phyloP scores from a whole-genome alignment of 1,140 invertebrate genomes.

The Linepithema humile region DNA sequence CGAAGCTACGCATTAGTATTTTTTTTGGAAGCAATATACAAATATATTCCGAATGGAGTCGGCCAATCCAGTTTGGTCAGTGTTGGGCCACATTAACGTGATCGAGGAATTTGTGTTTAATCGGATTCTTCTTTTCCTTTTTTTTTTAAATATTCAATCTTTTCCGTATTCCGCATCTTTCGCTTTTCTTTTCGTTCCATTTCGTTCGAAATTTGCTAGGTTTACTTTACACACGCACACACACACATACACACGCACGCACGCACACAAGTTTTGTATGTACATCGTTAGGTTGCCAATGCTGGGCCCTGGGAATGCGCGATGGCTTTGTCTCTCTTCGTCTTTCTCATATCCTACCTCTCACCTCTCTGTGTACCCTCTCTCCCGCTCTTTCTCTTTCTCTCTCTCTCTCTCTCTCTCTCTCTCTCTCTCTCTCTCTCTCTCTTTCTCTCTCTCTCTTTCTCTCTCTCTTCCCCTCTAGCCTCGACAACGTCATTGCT shows the following conservation, averaged over 20 bases:
- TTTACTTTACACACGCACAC: conserved; percentile 60
- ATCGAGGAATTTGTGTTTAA: neutral
- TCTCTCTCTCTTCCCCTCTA: conserved; percentile 81
- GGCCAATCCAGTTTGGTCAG: conserved; percentile 5
- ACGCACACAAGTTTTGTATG: too few relatives aligned
- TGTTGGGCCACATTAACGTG: conserved; percentile 34
- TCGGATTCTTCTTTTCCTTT: neutral
- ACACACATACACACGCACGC: conserved; percentile 7
- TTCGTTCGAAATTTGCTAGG: conserved; percentile 31
- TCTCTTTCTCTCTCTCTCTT: conserved; percentile 73
- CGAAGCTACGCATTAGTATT: neutral
- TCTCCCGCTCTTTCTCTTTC: conserved; percentile 66
- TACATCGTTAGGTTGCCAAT: conserved; percentile 80
- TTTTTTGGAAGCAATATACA: neutral
- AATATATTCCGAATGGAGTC: conserved; percentile 11
- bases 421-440: conserved; percentile 66
- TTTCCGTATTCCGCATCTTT: too few relatives aligned
- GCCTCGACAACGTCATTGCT: conserved; percentile 43
- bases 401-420: conserved; percentile 65
- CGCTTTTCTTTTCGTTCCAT: conserved; percentile 20
- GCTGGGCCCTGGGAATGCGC: conserved; percentile 83
- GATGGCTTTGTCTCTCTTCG: conserved; percentile 76
- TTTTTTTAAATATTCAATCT: neutral
- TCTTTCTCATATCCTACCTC: conserved; percentile 56
- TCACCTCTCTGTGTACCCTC: conserved; percentile 52